Conservation (phyloP, 2,113 vertebrate species). For the Vulpes vulpes region DNA sequence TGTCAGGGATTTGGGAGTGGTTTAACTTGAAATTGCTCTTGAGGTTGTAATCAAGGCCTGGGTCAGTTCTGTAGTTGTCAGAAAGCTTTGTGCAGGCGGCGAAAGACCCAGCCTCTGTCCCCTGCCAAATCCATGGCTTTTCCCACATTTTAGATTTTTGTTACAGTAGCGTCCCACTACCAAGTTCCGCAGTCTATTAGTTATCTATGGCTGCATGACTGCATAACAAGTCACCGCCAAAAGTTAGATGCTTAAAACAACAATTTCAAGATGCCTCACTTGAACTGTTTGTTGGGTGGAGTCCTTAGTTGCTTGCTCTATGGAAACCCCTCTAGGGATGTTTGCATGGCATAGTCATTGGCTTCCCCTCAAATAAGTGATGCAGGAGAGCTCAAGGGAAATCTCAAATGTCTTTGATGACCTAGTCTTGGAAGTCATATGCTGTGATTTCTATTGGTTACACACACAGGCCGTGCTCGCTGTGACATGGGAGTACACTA, state of each 20-base stretch:
- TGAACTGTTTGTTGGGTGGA: background rate
- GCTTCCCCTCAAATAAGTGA: background rate
- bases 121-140: background rate
- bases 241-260: background rate
- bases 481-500: background rate
- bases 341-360: background rate
- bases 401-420: background rate
- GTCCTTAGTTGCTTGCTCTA: fast-evolving
- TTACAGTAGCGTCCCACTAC: background rate
- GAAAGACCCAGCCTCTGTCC: background rate
- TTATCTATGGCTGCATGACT: background rate
- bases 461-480: fast-evolving
- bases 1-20: background rate
- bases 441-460: background rate
- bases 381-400: background rate
- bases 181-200: background rate
- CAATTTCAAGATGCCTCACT: background rate
- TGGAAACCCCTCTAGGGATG: background rate
- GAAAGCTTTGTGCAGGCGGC: background rate
- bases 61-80: background rate
- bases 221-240: background rate
- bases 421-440: background rate
- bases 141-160: background rate
- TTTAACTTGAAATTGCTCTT: background rate
- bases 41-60: background rate